Evolutionary conservation across 2,888 invertebrate genomes (phyloP), one percentile per base, ranked within the genome.

Genomic region (Limnephilus auricula): DNA sequence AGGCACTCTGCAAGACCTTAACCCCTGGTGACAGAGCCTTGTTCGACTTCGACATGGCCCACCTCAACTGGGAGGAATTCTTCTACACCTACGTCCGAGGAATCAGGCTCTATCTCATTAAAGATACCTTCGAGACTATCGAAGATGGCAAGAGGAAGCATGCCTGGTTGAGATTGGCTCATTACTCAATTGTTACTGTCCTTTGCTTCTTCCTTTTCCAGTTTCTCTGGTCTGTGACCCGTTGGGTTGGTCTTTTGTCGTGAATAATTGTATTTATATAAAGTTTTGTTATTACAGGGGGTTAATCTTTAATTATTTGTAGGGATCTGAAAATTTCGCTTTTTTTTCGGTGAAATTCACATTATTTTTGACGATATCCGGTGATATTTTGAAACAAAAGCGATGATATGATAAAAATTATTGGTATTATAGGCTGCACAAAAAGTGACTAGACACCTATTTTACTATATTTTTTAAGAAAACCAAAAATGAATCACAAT

Each of bases 51-150:
- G 97, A 98, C 94, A 96, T 98, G 85, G 94, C 95, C 0, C 93
- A 95, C 9, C 93, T 98, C 0, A 95, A 97, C 89, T 98, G 98
- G 98, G 95, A 96, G 9, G 95, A 96, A 0, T 98, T 97, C 93
- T 97, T 98, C 93, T 95, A 96, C 92, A 96, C 95, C 83, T 98
- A 98, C 93, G 95, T 97, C 12, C 95, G 96, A 92, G 98, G 98
- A 0, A 95, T 97, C n/a, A 95, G 98, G 90, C 94, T 97, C 0
- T 98, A 97, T 94, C 94, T 98, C 1, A 94, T 98, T 2, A 98
- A 98, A 93, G 98, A 98, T 93, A 97, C 97, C 0, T 93, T 97
- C 0, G 97, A 97, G 0, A 97, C 97, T 0, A 94, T 98, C 0
- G 96, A 97, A 0, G 95, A 96, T 15, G 97, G 96, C 92, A 94